Evolutionary conservation across 2,797 vertebrate genomes (phyloP).

Genomic region (Hyperoplus immaculatus): DNA sequence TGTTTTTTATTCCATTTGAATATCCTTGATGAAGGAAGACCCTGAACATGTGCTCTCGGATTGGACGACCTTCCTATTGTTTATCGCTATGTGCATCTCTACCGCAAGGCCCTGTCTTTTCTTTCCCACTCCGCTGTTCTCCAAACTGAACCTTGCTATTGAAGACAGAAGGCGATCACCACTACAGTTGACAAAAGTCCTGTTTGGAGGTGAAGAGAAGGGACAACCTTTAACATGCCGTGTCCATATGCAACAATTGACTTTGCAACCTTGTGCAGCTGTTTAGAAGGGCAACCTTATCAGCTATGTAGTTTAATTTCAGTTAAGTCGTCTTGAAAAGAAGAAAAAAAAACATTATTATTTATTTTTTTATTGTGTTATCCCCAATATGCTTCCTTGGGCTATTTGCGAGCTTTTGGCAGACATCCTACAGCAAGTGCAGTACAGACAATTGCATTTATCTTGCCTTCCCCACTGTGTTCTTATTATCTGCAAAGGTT

Average conservation of each 20-base stretch:
- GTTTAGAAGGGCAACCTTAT: conserved; percentile 63
- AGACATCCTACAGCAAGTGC: conserved; percentile 35
- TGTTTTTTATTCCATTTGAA: conserved; percentile 56
- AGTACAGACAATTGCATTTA: conserved; percentile 57
- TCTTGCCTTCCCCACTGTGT: conserved; percentile 38
- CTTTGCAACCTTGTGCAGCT: conserved; percentile 78
- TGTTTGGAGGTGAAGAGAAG: conserved; percentile 76
- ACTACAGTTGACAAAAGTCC: conserved; percentile 77
- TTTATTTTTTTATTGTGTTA: conserved; percentile 54
- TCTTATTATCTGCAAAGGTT: conserved; percentile 50
- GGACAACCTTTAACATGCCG: conserved; percentile 75
- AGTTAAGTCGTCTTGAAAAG: conserved; percentile 40
- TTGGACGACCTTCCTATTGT: conserved; percentile 78
- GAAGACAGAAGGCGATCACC: conserved; percentile 61
- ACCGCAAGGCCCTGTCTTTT: conserved; percentile 69
- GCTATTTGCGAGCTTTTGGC: conserved; percentile 49
- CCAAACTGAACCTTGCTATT: conserved; percentile 76
- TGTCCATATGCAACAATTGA: conserved; percentile 74
- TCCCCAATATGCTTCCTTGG: conserved; percentile 31
- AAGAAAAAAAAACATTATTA: conserved; percentile 38
- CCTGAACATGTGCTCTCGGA: conserved; percentile 68
- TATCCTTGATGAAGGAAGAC: conserved; percentile 70
- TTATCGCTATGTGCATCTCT: conserved; percentile 63
- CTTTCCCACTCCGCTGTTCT: conserved; percentile 55
- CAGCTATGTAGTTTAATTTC: conserved; percentile 53